Percentiles rank a stretch among this genome's conserved stretches.
These are phyloP conservation scores for Myxocyprinus asiaticus DNA, from an alignment of 2,113 vertebrate species.

Conservation along the genomic window DNA sequence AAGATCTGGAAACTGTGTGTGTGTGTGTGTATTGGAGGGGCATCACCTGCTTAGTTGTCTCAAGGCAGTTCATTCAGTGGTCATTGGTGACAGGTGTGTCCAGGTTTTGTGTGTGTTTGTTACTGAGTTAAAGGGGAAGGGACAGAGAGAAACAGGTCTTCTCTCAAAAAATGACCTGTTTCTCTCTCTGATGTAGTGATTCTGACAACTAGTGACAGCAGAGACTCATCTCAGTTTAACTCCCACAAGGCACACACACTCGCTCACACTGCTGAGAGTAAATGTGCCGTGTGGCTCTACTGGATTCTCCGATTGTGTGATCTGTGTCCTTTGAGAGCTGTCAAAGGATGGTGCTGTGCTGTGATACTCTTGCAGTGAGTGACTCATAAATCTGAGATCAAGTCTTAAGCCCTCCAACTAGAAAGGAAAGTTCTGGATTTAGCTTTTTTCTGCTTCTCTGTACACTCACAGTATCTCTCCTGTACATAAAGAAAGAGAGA, in stretches of 20 bases:
- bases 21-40: background rate
- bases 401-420: conserved; percentile 6
- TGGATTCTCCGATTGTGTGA: background rate
- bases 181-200: background rate
- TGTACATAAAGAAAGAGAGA: conserved; percentile 30
- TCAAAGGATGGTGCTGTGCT: conserved; percentile 34
- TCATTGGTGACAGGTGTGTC: background rate
- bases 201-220: conserved; percentile 30
- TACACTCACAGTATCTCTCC: background rate
- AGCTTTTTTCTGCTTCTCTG: conserved; percentile 10
- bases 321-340: conserved; percentile 56
- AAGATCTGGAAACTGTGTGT: background rate
- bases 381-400: conserved; percentile 33
- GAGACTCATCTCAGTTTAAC: conserved; percentile 13
- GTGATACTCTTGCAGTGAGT: conserved; percentile 14
- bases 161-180: background rate
- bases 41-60: background rate
- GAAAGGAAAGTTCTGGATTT: background rate
- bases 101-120: background rate
- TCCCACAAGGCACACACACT: conserved; percentile 41
- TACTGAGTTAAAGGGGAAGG: too few species aligned
- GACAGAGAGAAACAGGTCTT: conserved; percentile 12
- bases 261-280: conserved; percentile 58
- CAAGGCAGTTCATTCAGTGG: conserved; percentile 11
- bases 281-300: conserved; percentile 57